Evolutionary conservation across 2,888 invertebrate species (phyloP).

Genomic region (Malacosoma neustria): DNA sequence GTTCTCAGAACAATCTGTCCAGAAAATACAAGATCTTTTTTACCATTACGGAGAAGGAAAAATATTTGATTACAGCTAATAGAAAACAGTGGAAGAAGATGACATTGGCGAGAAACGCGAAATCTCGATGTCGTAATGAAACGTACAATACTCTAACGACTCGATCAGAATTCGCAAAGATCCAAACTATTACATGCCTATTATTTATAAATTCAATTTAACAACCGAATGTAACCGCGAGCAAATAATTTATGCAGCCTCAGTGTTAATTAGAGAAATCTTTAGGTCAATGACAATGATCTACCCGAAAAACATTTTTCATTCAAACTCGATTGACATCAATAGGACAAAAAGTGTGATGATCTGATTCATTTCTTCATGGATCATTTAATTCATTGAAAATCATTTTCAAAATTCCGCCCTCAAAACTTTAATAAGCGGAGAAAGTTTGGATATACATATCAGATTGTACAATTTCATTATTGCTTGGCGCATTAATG

Average conservation of each 20-base stretch:
- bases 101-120: too few relatives aligned
- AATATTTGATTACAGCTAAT: too few relatives aligned
- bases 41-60: too few relatives aligned
- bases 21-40: too few relatives aligned
- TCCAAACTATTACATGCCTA: too few relatives aligned
- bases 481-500: conserved; percentile 28
- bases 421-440: conserved; percentile 19
- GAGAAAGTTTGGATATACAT: conserved; percentile 40
- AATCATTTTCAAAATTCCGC: conserved; percentile 1
- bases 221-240: not conserved
- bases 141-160: too few relatives aligned
- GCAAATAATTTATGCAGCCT: conserved; percentile 30
- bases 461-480: conserved; percentile 24
- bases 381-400: conserved; percentile 9
- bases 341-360: conserved; percentile 28
- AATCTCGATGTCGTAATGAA: too few relatives aligned
- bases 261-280: conserved; percentile 51
- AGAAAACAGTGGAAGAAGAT: too few relatives aligned
- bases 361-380: conserved; percentile 27
- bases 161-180: too few relatives aligned
- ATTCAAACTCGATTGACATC: conserved; percentile 33
- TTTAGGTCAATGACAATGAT: conserved; percentile 51
- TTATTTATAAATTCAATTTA: too few relatives aligned
- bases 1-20: too few relatives aligned
- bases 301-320: conserved; percentile 28